phyloP scores from a whole-genome alignment of 2,888 invertebrate species.

The Cremastobaeus sp. region DNA sequence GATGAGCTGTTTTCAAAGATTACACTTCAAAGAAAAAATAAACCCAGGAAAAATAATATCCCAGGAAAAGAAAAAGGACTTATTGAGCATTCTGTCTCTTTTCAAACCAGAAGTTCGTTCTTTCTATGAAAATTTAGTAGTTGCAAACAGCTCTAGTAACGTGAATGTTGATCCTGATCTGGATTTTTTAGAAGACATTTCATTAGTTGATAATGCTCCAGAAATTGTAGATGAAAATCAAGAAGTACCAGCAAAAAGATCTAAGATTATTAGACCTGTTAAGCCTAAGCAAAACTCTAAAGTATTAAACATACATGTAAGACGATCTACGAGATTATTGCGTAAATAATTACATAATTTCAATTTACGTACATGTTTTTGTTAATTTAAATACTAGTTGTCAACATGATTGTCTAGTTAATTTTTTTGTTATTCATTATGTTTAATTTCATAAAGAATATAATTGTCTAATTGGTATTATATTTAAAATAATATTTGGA shows the following conservation, averaged over 20 bases:
- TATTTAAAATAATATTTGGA: too few relatives aligned
- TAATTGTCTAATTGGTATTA: too few relatives aligned
- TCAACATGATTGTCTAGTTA: too few relatives aligned
- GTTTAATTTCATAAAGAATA: too few relatives aligned
- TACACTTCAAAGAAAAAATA: background rate
- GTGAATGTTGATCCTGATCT: constrained; percentile 5
- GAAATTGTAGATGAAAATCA: background rate
- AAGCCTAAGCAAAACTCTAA: background rate
- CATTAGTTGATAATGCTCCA: background rate
- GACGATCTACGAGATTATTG: constrained; percentile 2
- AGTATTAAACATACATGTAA: background rate
- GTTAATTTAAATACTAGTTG: too few relatives aligned
- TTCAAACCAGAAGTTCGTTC: background rate
- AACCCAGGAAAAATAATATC: too few relatives aligned
- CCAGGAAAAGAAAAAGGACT: constrained; percentile 2
- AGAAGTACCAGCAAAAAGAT: constrained; percentile 5
- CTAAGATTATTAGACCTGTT: background rate
- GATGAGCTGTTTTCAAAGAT: constrained; percentile 4
- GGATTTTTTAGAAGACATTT: constrained; percentile 6
- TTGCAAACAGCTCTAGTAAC: background rate
- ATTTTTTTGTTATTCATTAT: too few relatives aligned
- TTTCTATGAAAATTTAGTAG: constrained; percentile 4
- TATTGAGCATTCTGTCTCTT: background rate
- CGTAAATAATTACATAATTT: too few relatives aligned
- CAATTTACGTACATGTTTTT: too few relatives aligned